Conservation (phyloP, 2,113 vertebrate genomes). For the Bungarus multicinctus region DNA sequence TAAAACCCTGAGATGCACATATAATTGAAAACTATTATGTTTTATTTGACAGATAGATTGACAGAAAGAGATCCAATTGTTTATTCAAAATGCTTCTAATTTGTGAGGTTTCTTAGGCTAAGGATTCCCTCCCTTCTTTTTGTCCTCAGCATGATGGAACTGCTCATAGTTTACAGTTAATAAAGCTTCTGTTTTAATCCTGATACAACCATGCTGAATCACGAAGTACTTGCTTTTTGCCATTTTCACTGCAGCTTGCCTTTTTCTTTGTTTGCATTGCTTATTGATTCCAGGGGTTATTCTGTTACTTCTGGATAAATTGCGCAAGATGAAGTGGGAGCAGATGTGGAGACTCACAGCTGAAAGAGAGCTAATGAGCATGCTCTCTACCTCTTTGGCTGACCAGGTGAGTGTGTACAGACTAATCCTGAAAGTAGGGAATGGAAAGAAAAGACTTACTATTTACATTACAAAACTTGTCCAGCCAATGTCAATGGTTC, state of each 20-base stretch:
- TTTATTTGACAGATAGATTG: background rate
- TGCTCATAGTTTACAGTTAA: background rate
- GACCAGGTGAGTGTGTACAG: conserved; percentile 82
- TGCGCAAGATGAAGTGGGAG: conserved; percentile 97
- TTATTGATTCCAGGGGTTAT: conserved; percentile 84
- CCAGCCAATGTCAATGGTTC: background rate
- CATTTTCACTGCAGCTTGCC: background rate
- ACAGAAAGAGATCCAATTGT: background rate
- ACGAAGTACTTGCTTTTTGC: background rate
- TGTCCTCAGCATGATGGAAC: background rate
- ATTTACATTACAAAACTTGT: background rate
- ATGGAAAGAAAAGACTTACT: background rate
- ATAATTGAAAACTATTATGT: background rate
- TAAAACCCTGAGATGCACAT: background rate
- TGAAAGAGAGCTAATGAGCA: conserved; percentile 96
- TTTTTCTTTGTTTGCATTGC: background rate
- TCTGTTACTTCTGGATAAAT: conserved; percentile 89
- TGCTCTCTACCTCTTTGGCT: conserved; percentile 95
- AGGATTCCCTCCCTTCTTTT: background rate
- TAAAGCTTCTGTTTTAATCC: conserved; percentile 4
- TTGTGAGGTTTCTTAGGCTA: background rate
- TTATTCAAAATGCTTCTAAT: background rate
- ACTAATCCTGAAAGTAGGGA: background rate
- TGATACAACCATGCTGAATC: background rate
- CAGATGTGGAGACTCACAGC: conserved; percentile 99